Conservation (phyloP, 2,888 invertebrate species). For the Dryococelus australis region DNA sequence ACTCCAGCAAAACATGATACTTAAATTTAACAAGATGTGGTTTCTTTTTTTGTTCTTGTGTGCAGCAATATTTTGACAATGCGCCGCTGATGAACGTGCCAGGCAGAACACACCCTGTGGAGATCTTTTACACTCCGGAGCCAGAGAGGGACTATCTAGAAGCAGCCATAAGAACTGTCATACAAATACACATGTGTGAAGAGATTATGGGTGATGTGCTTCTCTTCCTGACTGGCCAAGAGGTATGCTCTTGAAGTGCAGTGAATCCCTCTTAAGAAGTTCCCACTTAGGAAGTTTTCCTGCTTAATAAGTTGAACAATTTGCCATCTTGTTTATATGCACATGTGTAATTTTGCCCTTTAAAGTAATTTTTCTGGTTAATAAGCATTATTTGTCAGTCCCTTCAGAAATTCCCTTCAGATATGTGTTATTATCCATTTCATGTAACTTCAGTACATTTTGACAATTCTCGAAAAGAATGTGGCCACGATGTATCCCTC, state of each 20-base stretch:
- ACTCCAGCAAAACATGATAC: too few species aligned
- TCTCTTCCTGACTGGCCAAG: constrained; percentile 84
- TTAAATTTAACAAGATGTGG: neutral
- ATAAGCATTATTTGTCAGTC: too few species aligned
- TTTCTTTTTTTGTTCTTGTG: neutral
- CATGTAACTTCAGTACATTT: too few species aligned
- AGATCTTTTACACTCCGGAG: constrained; percentile 99
- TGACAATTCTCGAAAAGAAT: too few species aligned
- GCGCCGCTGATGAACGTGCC: constrained; percentile 99
- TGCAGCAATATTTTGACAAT: constrained; percentile 94
- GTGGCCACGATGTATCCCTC: too few species aligned
- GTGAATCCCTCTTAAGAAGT: too few species aligned
- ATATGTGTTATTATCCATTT: too few species aligned
- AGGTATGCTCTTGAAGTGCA: constrained; percentile 56
- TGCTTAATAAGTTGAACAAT: too few species aligned
- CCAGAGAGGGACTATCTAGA: constrained; percentile 98
- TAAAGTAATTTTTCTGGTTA: too few species aligned
- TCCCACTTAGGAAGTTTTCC: too few species aligned
- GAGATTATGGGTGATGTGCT: constrained; percentile 91
- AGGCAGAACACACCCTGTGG: constrained; percentile 93
- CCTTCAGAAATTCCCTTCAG: too few species aligned
- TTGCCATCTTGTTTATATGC: too few species aligned
- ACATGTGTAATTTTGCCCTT: neutral
- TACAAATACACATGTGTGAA: constrained; percentile 97
- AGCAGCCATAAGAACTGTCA: constrained; percentile 97